Evolutionary conservation across 2,113 vertebrate genomes (phyloP), one percentile per base, ranked within the genome.

Genomic region (Psilopsiagon aurifrons): DNA sequence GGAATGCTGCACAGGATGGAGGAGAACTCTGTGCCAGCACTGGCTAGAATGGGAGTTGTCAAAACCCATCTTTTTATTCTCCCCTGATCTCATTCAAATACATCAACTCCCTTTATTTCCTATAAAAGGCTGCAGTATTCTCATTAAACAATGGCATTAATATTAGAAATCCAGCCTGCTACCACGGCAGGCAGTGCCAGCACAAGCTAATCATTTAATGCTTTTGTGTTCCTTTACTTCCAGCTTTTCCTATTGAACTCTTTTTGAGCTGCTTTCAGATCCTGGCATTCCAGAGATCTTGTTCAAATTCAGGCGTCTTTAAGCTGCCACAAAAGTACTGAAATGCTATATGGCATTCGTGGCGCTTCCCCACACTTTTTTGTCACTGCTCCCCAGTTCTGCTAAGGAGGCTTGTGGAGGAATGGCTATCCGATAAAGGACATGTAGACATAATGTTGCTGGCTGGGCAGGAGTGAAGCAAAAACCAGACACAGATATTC

Each of bases 101-200:
- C 27, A 84, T 76, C 81, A 91, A 20, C 37, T 91, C 59, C 2
- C 0, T 92, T 96, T 92, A 88, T 86, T 91, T 95, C 91, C 90
- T 28, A 83, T 88, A 91, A 92, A 95, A 94, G 29, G 52, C 43
- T 81, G 55, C 29, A 76, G 49, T 37, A 83, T 86, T 91, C 68
- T 81, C 71, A 84, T 76, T 77, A 89, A 92, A 92, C n/a, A 74
- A 63, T 88, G 90, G 86, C 94, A 96, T 70, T 82, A 88, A 60
- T 60, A 80, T 28, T 80, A 73, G 49, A 90, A 97, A 90, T 39
- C 71, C 94, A 83, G 80, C 62, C 81, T 92, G 81, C 46, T 79
- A 66, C 79, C 28, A 6, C 13, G 31, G 41, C 13, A 81, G 74
- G 49, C 69, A 77, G 10, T 73, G 73, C 80, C 88, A 89, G 62